phyloP scores from a whole-genome alignment of 2,888 invertebrate species.

The Euzophera pinguis region DNA sequence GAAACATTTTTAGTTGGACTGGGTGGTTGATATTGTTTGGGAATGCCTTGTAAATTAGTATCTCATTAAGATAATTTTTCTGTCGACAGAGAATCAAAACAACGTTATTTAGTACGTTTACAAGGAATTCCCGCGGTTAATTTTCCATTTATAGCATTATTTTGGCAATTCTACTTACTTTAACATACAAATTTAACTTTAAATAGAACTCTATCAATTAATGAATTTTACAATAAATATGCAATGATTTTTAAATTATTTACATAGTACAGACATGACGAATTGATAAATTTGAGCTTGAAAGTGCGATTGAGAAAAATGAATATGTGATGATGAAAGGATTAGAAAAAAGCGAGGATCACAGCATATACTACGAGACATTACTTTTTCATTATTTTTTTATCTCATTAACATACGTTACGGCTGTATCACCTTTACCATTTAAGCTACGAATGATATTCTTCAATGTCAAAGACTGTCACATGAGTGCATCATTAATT shows the following conservation, averaged over 20 bases:
- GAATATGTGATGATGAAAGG: not conserved
- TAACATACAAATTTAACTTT: conserved; percentile 26
- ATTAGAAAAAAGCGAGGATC: not conserved
- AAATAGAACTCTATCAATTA: conserved; percentile 34
- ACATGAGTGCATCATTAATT: not conserved
- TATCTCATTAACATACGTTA: too few relatives aligned
- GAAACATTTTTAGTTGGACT: not conserved
- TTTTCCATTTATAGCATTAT: conserved; percentile 18
- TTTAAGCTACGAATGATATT: not conserved
- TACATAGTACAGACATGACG: not conserved
- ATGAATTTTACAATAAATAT: conserved; percentile 30
- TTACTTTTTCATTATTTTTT: too few relatives aligned
- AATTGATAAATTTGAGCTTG: too few relatives aligned
- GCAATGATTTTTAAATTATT: not conserved
- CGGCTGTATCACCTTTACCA: not conserved
- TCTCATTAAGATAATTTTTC: not conserved
- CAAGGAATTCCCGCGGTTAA: not conserved
- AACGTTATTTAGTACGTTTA: not conserved
- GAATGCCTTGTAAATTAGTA: not conserved
- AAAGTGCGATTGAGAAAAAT: not conserved
- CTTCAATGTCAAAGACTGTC: not conserved
- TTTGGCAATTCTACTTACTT: conserved; percentile 17
- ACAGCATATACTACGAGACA: too few relatives aligned
- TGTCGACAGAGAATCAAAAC: not conserved
- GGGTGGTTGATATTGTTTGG: not conserved